Base-by-base conservation (phyloP, 2,888 invertebrate genomes). In the Diarsia mendica region DNA sequence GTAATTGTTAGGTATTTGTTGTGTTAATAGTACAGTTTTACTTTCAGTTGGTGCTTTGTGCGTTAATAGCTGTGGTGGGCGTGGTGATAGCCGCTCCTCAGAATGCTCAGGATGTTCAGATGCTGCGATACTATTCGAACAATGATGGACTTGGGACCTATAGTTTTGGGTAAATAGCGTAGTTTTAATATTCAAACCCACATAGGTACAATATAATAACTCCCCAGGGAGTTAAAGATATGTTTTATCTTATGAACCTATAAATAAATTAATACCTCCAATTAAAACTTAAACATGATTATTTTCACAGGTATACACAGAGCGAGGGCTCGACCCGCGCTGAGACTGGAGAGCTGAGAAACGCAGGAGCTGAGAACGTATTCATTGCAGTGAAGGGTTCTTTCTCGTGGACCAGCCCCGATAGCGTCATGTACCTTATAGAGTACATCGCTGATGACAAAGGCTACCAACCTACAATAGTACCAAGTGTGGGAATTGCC, bases 381-480 rank as follows among this genome's bases (percentile, higher is more conserved):
- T 92, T 95, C 23, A 91, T 97, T 55, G 89, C 93, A 3, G 96
- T 97, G 23, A 92, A 88, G 55, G 97, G 97, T 39, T 93, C 95
- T 6, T 97, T 94, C 92, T 93, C 95, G 28, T 97, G 96, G 91
- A 88, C 94, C 1, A 97, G 92, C 5, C 95, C 96, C 49, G 96
- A 97, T 77, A 96, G 96, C 20, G 92, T 95, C 60, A 96, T 97
- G 6, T 89, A 94, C 92, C 23, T 91, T 97, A 33, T 95, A 89
- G 49, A 23, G 23, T 97, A 97, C 91, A 90, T 94, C 15, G 97
- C 97, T 33, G 97, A 97, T 83, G 97, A 97, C 84, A 97, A 97
- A 83, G 97, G 97, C 13, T 97, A 94, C 94, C 95, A 96, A 80
- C 96, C 97, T 18, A 3, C 89, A 87, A 28, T 91, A 48, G 90